phyloP scores from a whole-genome alignment of 35 echinoderm and acorn worm species.

The Apostichopus parvimensis region DNA sequence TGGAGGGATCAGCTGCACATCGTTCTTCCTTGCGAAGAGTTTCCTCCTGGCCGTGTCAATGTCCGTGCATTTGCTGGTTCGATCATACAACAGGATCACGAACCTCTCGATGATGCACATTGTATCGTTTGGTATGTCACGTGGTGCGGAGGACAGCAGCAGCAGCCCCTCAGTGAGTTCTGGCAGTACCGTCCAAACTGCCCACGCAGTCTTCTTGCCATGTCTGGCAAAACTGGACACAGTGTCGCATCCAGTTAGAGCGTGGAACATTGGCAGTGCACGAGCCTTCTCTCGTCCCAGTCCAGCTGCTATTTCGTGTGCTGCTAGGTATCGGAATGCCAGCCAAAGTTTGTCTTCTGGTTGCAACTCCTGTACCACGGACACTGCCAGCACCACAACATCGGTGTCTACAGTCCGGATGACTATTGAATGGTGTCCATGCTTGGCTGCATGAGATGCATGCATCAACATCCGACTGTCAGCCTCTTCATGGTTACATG shows the following conservation, averaged over 20 bases:
- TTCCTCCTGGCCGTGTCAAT: too few relatives aligned
- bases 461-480: constrained; percentile 50
- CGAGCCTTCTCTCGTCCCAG: constrained; percentile 5
- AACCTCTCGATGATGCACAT: too few relatives aligned
- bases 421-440: background rate
- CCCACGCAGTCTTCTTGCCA: constrained; percentile 51
- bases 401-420: background rate
- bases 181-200: too few relatives aligned
- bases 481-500: background rate
- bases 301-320: constrained; percentile 29
- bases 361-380: background rate
- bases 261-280: constrained; percentile 57
- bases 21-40: too few relatives aligned
- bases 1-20: too few relatives aligned
- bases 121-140: too few relatives aligned
- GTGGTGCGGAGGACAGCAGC: too few relatives aligned
- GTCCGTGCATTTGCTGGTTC: too few relatives aligned
- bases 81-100: too few relatives aligned
- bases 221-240: constrained; percentile 58
- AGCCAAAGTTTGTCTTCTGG: background rate
- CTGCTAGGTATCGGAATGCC: constrained; percentile 22
- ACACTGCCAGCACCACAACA: background rate
- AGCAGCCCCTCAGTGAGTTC: too few relatives aligned
- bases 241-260: constrained; percentile 61
- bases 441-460: background rate